Base-by-base conservation (phyloP, 2,113 vertebrate genomes). In the Callaeas wilsoni region DNA sequence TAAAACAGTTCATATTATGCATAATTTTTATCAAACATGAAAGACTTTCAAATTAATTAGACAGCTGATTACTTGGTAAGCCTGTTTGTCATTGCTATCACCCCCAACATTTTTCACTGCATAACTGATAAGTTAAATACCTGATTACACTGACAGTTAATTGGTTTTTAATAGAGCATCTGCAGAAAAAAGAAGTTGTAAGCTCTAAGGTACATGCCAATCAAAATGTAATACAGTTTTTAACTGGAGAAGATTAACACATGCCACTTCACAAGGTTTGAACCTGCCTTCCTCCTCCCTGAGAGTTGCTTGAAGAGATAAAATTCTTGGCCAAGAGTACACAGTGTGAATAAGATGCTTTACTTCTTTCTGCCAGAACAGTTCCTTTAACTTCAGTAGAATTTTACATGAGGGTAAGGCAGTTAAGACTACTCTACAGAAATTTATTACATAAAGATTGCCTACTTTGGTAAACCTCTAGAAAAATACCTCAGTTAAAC, bases 11-110 rank as follows among this genome's bases (percentile, higher is more conserved):
- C 33, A 46, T 74, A 81, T 57, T 69, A 83, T 77, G 63, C 63
- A 77, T 85, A 76, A 77, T 87, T 94, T 95, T 95, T 96, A 90
- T 90, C 93, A 93, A 95, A 97, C 70, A 88, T 70, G 71, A 93
- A 96, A 93, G 75, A 83, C 42, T 95, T 96, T 37, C 37, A 86
- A 92, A 93, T 95, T 94, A 96, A 96, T 96, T 96, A 96, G 74
- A 80, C 62, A 86, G 63, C 13, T 94, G 87, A 96, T 86, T 92
- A 93, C 44, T 39, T 84, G 30, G 75, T 90, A 93, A 92, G 94
- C 63, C 78, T 96, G 75, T 95, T 94, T 90, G 84, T 80, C 93
- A 86, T 65, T 93, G 78, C 78, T 96, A 94, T 95, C 71, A 88
- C 52, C 47, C 91, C 12, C 82, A 94, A 89, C 83, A 92, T 80